phyloP scores from a whole-genome alignment of 2,888 invertebrate genomes.

The Drosophila fulvimacula region DNA sequence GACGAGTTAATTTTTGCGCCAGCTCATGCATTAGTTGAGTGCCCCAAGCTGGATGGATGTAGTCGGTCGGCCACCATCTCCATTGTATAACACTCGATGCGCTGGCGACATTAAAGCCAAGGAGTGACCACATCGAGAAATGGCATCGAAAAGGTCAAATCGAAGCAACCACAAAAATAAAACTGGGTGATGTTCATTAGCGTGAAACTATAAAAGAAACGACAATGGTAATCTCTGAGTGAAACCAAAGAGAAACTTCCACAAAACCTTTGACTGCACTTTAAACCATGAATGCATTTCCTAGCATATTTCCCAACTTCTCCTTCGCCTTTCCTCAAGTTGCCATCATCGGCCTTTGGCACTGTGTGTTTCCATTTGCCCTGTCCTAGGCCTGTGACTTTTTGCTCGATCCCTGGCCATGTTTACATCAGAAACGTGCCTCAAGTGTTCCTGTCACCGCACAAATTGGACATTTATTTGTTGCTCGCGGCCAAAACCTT shows the following conservation, averaged over 20 bases:
- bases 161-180: slow-evolving; percentile 44
- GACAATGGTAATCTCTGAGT: slow-evolving; percentile 40
- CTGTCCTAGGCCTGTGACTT: slow-evolving; percentile 66
- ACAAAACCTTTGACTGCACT: slow-evolving; percentile 62
- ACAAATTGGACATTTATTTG: slow-evolving; percentile 82
- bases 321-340: neutral
- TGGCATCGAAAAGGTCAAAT: slow-evolving; percentile 65
- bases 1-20: slow-evolving; percentile 78
- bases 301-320: slow-evolving; percentile 16
- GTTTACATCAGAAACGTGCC: slow-evolving; percentile 80
- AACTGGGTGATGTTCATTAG: slow-evolving; percentile 81
- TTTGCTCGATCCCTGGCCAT: slow-evolving; percentile 67
- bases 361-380: slow-evolving; percentile 28
- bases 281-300: slow-evolving; percentile 50
- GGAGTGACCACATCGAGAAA: slow-evolving; percentile 77
- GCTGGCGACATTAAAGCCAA: slow-evolving; percentile 75
- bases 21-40: slow-evolving; percentile 72
- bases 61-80: slow-evolving; percentile 20
- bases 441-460: slow-evolving; percentile 81
- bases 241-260: slow-evolving; percentile 51
- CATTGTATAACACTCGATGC: slow-evolving; percentile 69
- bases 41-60: slow-evolving; percentile 15
- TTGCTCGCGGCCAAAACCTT: slow-evolving; percentile 60
- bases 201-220: slow-evolving; percentile 70
- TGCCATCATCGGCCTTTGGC: slow-evolving; percentile 8